Percentiles rank a stretch among this genome's conserved stretches.
phyloP scores from a whole-genome alignment of 2,113 vertebrate genomes.

The Neofelis nebulosa region DNA sequence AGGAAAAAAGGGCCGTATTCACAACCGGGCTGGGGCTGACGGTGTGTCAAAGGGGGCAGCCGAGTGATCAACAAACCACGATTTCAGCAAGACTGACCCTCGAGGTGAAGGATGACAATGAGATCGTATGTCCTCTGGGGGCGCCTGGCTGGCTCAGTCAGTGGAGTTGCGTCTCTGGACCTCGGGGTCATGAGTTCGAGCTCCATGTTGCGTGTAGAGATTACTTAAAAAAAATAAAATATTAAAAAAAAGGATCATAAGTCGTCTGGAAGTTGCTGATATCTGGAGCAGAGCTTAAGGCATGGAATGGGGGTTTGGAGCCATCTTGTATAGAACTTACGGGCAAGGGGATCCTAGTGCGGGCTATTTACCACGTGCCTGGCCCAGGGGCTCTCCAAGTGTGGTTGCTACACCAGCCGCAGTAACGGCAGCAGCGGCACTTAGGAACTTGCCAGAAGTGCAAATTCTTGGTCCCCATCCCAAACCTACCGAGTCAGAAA shows the following conservation, averaged over 20 bases:
- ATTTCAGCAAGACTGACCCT: background rate
- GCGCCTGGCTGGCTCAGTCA: too few species aligned
- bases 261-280: background rate
- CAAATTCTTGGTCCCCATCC: background rate
- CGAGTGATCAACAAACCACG: background rate
- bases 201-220: too few species aligned
- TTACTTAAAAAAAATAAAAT: too few species aligned
- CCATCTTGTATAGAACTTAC: accelerated
- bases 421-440: too few species aligned
- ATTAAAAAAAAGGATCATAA: background rate
- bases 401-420: too few species aligned
- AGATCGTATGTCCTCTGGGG: background rate
- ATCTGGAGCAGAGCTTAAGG: background rate
- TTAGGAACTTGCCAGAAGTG: background rate
- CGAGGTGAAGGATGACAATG: background rate
- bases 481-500: background rate
- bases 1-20: background rate
- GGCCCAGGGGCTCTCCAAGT: background rate
- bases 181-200: too few species aligned
- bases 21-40: too few species aligned
- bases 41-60: background rate
- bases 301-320: background rate
- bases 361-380: accelerated
- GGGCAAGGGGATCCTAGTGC: background rate
- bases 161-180: too few species aligned